Percentiles rank a stretch among this genome's conserved stretches.
These are phyloP conservation scores for Thalassoma bifasciatum DNA, from an alignment of 2,113 vertebrate species.

Conservation along the genomic window DNA sequence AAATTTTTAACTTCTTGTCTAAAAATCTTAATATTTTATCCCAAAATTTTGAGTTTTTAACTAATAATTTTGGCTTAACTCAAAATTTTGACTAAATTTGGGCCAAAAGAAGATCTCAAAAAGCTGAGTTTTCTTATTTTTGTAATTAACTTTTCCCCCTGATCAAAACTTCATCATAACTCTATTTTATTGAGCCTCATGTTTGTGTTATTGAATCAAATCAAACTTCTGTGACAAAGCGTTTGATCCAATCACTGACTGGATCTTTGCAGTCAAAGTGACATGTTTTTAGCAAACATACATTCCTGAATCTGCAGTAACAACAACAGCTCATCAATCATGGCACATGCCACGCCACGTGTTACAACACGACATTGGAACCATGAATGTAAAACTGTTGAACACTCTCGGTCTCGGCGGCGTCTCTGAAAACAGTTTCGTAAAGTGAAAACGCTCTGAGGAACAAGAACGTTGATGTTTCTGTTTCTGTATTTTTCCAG, in stretches of 20 bases:
- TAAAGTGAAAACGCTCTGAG: neutral
- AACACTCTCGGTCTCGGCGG: neutral
- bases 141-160: too few species aligned
- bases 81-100: too few species aligned
- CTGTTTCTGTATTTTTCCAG: constrained; percentile 58
- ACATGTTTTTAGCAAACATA: neutral
- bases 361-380: too few species aligned
- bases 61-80: too few species aligned
- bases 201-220: neutral
- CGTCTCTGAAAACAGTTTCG: neutral
- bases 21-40: too few species aligned
- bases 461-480: constrained; percentile 21
- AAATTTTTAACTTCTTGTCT: too few species aligned
- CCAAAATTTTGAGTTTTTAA: too few species aligned
- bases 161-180: neutral
- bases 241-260: neutral
- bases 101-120: too few species aligned
- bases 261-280: neutral
- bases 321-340: too few species aligned
- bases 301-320: too few species aligned
- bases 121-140: too few species aligned
- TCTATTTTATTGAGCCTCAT: neutral
- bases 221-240: neutral
- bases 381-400: neutral
- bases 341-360: too few species aligned